These are phyloP conservation scores for Pachyuromys duprasi DNA, from an alignment of 2,797 vertebrate species.

Conservation along the genomic window DNA sequence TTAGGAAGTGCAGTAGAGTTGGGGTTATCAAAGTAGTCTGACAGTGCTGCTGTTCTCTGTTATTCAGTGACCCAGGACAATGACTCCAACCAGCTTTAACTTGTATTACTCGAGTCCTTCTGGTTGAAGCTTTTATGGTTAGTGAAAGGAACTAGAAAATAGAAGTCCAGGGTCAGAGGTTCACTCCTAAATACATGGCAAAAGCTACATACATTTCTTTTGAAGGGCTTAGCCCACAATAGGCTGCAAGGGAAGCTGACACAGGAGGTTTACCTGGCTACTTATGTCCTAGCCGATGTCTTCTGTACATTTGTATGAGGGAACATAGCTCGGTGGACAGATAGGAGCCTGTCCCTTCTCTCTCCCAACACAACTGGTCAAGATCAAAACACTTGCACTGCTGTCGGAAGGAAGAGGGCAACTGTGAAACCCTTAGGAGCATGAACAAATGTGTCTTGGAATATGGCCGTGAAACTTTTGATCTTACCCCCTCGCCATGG, in stretches of 20 bases:
- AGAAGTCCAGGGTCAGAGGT: neutral
- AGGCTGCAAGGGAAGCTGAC: neutral
- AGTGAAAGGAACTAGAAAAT: slow-evolving; percentile 36
- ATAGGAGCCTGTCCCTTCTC: neutral
- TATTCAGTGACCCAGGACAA: neutral
- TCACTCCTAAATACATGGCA: slow-evolving; percentile 12
- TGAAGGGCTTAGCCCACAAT: neutral
- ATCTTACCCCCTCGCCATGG: neutral
- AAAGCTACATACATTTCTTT: neutral
- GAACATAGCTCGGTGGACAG: neutral
- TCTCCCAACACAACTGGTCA: neutral
- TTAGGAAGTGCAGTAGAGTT: neutral
- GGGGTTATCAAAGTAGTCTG: neutral
- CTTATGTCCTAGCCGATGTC: neutral
- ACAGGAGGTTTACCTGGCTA: neutral
- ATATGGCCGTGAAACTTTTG: neutral
- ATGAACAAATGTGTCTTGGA: slow-evolving; percentile 30
- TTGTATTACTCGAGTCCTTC: neutral
- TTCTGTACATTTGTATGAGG: neutral
- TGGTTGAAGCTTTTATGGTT: slow-evolving; percentile 7
- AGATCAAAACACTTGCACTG: too few relatives aligned
- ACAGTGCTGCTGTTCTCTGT: neutral
- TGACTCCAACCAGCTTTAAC: neutral
- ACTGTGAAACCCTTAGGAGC: neutral
- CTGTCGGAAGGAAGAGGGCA: too few relatives aligned